Conservation (phyloP, 2,113 vertebrate species). For the Asarcornis scutulata region DNA sequence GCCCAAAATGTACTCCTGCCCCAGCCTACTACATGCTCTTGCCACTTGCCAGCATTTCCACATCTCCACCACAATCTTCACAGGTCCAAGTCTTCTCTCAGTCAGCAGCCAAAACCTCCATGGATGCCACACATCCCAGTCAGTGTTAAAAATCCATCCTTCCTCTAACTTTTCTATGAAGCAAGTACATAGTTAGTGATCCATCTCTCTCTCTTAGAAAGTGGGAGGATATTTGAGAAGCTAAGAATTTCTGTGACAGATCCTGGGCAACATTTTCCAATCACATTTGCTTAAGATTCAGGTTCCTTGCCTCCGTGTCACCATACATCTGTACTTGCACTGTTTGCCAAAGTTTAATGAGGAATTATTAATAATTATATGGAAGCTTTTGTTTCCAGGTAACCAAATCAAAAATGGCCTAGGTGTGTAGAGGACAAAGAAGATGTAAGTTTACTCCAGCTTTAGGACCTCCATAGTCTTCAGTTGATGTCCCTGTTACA, state of each 20-base stretch:
- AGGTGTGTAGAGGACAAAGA: background rate
- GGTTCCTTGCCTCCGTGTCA: background rate
- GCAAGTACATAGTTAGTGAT: background rate
- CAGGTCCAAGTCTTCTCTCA: rapidly evolving
- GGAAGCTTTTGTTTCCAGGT: background rate
- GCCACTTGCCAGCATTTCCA: background rate
- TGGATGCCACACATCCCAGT: background rate
- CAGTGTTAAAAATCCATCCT: background rate
- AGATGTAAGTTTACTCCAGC: background rate
- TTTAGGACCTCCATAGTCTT: background rate
- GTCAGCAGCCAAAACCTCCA: background rate
- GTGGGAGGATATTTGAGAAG: background rate
- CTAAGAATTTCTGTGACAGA: background rate
- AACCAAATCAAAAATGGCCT: background rate
- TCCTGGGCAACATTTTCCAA: background rate
- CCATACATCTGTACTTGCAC: background rate
- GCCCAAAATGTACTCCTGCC: background rate
- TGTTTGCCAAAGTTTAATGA: background rate
- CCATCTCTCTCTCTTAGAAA: background rate
- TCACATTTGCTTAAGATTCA: background rate
- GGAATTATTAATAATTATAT: background rate
- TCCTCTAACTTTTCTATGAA: background rate
- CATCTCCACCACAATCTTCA: background rate
- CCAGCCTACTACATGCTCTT: background rate
- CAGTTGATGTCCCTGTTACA: background rate